Evolutionary conservation across 2,888 invertebrate species (phyloP).

Genomic region (Alloplasta piceator): DNA sequence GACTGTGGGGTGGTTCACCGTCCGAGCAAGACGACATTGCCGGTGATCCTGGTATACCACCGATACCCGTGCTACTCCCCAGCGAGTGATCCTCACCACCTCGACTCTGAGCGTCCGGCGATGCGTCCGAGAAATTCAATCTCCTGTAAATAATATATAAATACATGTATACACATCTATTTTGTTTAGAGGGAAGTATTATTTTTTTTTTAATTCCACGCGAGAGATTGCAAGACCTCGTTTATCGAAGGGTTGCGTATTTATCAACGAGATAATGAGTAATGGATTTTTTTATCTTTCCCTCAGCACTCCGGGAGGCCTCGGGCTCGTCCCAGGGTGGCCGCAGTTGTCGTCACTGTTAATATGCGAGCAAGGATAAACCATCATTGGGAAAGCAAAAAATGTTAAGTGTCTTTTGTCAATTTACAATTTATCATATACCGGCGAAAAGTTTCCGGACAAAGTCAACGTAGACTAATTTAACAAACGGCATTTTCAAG

Average conservation of each 20-base stretch:
- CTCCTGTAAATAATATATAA: slow-evolving; percentile 69
- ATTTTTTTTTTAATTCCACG: slow-evolving; percentile 14
- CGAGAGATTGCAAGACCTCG: slow-evolving; percentile 1
- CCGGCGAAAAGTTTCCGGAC: too few species aligned
- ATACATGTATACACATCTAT: too few species aligned
- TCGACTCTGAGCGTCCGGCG: slow-evolving; percentile 76
- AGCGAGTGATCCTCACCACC: slow-evolving; percentile 74
- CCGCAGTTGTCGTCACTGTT: slow-evolving; percentile 77
- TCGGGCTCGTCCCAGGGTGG: slow-evolving; percentile 76
- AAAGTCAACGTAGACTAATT: too few species aligned
- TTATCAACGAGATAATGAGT: slow-evolving; percentile 4
- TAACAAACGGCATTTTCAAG: too few species aligned
- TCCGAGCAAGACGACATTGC: slow-evolving; percentile 81
- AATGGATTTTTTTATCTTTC: slow-evolving; percentile 59
- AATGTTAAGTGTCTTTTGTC: too few species aligned
- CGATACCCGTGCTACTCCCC: slow-evolving; percentile 70
- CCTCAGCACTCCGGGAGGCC: slow-evolving; percentile 77
- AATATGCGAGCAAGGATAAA: slow-evolving; percentile 80
- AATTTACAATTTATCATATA: too few species aligned
- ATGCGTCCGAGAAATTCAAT: slow-evolving; percentile 80
- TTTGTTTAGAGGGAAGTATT: not conserved
- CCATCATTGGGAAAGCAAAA: slow-evolving; percentile 76
- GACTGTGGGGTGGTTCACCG: slow-evolving; percentile 80
- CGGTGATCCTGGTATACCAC: slow-evolving; percentile 79
- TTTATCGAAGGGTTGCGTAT: slow-evolving; percentile 7